Conservation (phyloP, 2,797 vertebrate genomes). For the Moxostoma hubbsi region DNA sequence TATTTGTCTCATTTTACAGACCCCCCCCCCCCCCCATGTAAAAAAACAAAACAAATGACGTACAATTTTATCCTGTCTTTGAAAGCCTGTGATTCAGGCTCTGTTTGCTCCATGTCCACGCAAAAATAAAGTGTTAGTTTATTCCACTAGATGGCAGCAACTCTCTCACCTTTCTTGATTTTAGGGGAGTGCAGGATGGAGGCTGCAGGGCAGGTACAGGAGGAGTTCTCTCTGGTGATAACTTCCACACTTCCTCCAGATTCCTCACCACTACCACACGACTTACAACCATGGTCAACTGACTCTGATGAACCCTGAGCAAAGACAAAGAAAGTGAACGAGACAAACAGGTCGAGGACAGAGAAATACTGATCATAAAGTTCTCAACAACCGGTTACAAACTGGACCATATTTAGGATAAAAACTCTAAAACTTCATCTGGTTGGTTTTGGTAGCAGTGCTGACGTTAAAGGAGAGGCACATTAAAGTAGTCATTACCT, state of each 20-base stretch:
- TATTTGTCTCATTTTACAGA: too few relatives aligned
- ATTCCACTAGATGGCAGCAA: too few relatives aligned
- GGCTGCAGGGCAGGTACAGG: constrained; percentile 85
- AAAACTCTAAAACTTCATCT: too few relatives aligned
- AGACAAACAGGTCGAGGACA: background rate
- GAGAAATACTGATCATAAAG: too few relatives aligned
- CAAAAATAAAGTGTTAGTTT: too few relatives aligned
- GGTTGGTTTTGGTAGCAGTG: background rate
- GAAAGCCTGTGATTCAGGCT: too few relatives aligned
- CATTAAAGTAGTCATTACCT: constrained; percentile 74
- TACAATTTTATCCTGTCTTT: too few relatives aligned
- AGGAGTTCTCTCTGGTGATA: constrained; percentile 77
- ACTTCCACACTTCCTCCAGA: constrained; percentile 80
- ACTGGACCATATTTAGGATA: too few relatives aligned
- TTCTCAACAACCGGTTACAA: too few relatives aligned
- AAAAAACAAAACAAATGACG: too few relatives aligned
- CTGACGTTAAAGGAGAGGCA: background rate
- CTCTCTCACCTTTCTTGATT: constrained; percentile 84
- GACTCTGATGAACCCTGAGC: constrained; percentile 83
- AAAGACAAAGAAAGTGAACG: background rate
- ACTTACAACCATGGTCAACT: constrained; percentile 84
- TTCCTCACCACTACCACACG: constrained; percentile 81
- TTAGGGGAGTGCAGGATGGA: constrained; percentile 85
- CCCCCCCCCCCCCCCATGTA: too few relatives aligned
- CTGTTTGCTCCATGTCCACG: too few relatives aligned